A percentile compares a stretch with the other conserved stretches of the same genome.
phyloP scores from a whole-genome alignment of 2,888 invertebrate genomes.

The Tineola bisselliella region DNA sequence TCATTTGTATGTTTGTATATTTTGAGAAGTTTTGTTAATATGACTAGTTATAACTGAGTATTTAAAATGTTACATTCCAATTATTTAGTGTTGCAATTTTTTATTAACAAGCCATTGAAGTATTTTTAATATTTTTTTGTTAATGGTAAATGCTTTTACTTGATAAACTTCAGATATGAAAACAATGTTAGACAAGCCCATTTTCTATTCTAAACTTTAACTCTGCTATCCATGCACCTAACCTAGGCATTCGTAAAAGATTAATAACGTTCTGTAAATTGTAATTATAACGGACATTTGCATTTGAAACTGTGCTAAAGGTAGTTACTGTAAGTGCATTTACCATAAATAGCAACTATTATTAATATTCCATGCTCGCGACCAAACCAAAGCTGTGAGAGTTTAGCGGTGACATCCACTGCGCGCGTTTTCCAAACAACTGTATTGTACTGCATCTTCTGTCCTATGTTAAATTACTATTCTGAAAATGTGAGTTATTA shows the following conservation, averaged over 20 bases:
- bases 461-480: no score
- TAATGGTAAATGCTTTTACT: not conserved
- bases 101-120: slow-evolving; percentile 8
- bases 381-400: slow-evolving; percentile 61
- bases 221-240: no score
- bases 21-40: slow-evolving; percentile 23
- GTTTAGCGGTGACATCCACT: not conserved
- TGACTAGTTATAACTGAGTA: slow-evolving; percentile 18
- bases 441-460: no score
- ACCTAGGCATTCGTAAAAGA: no score
- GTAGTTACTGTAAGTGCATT: slow-evolving; percentile 23
- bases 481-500: no score
- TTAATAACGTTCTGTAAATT: no score
- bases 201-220: no score
- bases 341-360: slow-evolving; percentile 15
- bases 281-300: no score
- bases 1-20: slow-evolving; percentile 16
- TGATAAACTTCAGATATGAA: slow-evolving; percentile 14
- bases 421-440: slow-evolving; percentile 13
- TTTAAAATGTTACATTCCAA: slow-evolving; percentile 20
- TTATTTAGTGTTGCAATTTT: slow-evolving; percentile 3
- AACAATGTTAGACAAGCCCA: no score
- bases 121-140: not conserved
- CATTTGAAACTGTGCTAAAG: no score
- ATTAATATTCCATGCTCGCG: slow-evolving; percentile 38